Evolutionary conservation across 2,113 vertebrate species (phyloP).

Genomic region (Pangasianodon hypophthalmus): DNA sequence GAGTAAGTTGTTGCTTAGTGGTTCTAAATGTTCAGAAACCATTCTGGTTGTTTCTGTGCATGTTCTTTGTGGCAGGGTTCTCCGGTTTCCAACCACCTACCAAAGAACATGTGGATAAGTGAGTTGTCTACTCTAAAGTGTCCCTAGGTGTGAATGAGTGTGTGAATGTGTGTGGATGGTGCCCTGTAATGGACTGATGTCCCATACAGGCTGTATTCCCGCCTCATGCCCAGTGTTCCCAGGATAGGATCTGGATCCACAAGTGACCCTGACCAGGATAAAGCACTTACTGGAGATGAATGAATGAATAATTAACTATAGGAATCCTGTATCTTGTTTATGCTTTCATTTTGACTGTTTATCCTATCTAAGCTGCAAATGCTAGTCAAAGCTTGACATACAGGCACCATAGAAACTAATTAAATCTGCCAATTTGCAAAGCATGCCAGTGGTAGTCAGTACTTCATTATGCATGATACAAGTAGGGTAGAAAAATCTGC

Average conservation of each 20-base stretch:
- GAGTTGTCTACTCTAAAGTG: too few species aligned
- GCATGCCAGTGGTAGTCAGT: slow-evolving; percentile 17
- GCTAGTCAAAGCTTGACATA: slow-evolving; percentile 73
- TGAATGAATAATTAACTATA: neutral
- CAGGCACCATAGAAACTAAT: slow-evolving; percentile 67
- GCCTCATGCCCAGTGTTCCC: neutral
- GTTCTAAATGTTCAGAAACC: neutral
- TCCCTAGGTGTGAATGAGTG: too few species aligned
- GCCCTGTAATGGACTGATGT: neutral
- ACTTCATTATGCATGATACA: slow-evolving; percentile 2
- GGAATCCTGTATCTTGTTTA: neutral
- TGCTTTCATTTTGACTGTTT: slow-evolving; percentile 47
- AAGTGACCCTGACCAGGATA: neutral
- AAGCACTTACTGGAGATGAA: neutral
- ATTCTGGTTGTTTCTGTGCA: neutral
- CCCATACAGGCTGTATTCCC: neutral
- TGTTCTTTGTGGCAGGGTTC: neutral
- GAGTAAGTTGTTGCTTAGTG: neutral
- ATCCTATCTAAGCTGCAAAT: slow-evolving; percentile 52
- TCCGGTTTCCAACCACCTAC: neutral
- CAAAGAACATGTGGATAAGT: neutral
- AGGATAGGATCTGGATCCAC: neutral
- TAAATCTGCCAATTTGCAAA: slow-evolving; percentile 1
- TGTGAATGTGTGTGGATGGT: neutral
- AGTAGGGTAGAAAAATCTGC: slow-evolving; percentile 20